Percentiles rank a stretch among this genome's conserved stretches.
Conservation (phyloP, 1,140 invertebrate species). For the Drosophila repleta region DNA sequence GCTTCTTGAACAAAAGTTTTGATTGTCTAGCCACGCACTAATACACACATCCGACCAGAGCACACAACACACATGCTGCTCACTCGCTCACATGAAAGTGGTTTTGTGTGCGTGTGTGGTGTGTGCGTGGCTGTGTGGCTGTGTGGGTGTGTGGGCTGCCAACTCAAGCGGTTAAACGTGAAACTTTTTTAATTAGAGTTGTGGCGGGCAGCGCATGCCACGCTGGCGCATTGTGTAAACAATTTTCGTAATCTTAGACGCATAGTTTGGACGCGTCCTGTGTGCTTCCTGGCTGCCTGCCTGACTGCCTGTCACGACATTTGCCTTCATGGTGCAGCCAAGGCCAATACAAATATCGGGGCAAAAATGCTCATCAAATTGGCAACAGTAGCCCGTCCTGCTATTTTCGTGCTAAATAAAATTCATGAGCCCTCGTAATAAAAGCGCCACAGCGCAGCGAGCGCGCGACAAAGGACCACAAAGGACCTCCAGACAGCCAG, state of each 20-base stretch:
- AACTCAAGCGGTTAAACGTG: slow-evolving; percentile 80
- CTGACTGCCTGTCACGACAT: slow-evolving; percentile 28
- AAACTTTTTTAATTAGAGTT: slow-evolving; percentile 82
- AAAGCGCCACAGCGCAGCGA: slow-evolving; percentile 63
- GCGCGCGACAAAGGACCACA: slow-evolving; percentile 50
- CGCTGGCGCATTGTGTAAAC: slow-evolving; percentile 58
- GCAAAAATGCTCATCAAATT: slow-evolving; percentile 62
- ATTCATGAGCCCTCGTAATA: slow-evolving; percentile 80
- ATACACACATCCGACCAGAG: slow-evolving; percentile 50
- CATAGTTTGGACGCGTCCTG: slow-evolving; percentile 57
- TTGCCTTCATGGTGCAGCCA: slow-evolving; percentile 43
- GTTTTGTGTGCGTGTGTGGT: slow-evolving; percentile 38
- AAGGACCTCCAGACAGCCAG: slow-evolving; percentile 44
- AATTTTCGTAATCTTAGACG: slow-evolving; percentile 72
- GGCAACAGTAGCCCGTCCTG: slow-evolving; percentile 43
- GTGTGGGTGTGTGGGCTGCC: slow-evolving; percentile 31
- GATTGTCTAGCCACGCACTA: slow-evolving; percentile 73
- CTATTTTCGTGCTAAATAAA: slow-evolving; percentile 67
- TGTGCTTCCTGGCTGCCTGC: not conserved
- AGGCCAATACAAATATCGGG: slow-evolving; percentile 38
- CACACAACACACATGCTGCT: slow-evolving; percentile 27
- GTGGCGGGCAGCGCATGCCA: slow-evolving; percentile 62
- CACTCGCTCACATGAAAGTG: slow-evolving; percentile 8
- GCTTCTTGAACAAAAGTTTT: slow-evolving; percentile 64
- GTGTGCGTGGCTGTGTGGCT: slow-evolving; percentile 38